Percentiles rank a stretch among this genome's conserved stretches.
These are phyloP conservation scores for Sinella curviseta DNA, from an alignment of 1,140 invertebrate species.

Conservation along the genomic window DNA sequence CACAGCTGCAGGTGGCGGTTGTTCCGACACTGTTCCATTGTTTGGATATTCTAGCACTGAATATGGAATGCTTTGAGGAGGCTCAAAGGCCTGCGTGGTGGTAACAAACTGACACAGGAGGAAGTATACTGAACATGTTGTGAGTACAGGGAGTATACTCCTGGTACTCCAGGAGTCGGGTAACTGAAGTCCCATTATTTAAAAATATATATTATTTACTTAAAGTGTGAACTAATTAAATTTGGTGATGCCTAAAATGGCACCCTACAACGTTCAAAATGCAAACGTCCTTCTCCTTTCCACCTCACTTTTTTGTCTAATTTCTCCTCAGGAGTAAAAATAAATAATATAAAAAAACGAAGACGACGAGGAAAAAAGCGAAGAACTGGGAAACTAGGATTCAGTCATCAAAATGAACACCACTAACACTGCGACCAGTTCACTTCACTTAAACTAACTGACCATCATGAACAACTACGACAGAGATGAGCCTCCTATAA, in stretches of 20 bases:
- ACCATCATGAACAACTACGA: slow-evolving; percentile 18
- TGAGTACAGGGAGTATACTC: neutral
- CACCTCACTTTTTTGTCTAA: no score
- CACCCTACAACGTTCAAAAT: neutral
- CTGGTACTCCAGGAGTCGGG: slow-evolving; percentile 2
- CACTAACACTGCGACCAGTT: neutral
- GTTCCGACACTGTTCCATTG: slow-evolving; percentile 32
- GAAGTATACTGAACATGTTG: neutral
- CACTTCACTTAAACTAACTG: slow-evolving; percentile 33
- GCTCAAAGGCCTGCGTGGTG: neutral
- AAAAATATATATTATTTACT: no score
- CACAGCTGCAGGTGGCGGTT: slow-evolving; percentile 30
- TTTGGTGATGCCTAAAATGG: slow-evolving; percentile 1
- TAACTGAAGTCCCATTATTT: slow-evolving; percentile 22
- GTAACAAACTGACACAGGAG: slow-evolving; percentile 26
- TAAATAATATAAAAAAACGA: no score
- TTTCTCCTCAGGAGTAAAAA: no score
- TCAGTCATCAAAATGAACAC: no score
- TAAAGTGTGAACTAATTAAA: neutral
- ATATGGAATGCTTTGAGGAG: slow-evolving; percentile 13
- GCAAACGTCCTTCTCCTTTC: neutral
- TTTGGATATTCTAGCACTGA: slow-evolving; percentile 35
- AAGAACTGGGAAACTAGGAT: neutral
- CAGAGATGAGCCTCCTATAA: neutral
- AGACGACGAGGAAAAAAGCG: neutral